Evolutionary conservation across 2,888 invertebrate genomes (phyloP), one percentile per base, ranked within the genome.

Genomic region (Lasius platythorax): DNA sequence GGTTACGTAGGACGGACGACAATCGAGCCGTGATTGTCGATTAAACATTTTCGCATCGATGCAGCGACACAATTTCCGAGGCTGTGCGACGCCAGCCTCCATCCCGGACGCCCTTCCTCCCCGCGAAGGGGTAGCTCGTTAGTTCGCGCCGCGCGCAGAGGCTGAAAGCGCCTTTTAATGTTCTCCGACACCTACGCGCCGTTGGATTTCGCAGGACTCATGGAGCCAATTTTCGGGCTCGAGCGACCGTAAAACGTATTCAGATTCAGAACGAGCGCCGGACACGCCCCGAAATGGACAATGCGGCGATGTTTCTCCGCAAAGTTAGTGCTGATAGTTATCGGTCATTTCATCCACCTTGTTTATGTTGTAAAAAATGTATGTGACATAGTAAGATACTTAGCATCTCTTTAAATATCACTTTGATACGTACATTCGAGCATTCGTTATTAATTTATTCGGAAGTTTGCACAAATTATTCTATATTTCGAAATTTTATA

Each of bases 21-120:
- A 92, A 92, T 92, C 89, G 91, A 82, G 86, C 86, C 88, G 85
- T 91, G 92, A 92, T 91, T 92, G 91, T 87, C 91, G 92, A 91
- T 92, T 92, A 91, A 89, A 89, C 88, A 85, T 90, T 90, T 90
- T 90, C 90, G 81, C 88, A 82, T 81, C 83, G 76, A 72, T 73
- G 83, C 85, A 81, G 75, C 85, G 88, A 70, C 68, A 85, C 83
- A 70, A 85, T 89, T 89, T 88, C 85, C 85, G 81, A 66, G 66
- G n/a, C 76, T 73, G 72, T 40, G 50, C 70, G 58, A 50, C 61
- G 67, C 68, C 53, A 61, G 70, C 40, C 4, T 53, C 46, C 28
- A 18, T n/a, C 37, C 56, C 43, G 46, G 23, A 67, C 61, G 50
- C 58, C 9, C 50, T 78, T 23, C 56, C 67, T 61, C 53, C 30